phyloP scores from a whole-genome alignment of 2,797 vertebrate species.

The Pseudomugil tenellus region DNA sequence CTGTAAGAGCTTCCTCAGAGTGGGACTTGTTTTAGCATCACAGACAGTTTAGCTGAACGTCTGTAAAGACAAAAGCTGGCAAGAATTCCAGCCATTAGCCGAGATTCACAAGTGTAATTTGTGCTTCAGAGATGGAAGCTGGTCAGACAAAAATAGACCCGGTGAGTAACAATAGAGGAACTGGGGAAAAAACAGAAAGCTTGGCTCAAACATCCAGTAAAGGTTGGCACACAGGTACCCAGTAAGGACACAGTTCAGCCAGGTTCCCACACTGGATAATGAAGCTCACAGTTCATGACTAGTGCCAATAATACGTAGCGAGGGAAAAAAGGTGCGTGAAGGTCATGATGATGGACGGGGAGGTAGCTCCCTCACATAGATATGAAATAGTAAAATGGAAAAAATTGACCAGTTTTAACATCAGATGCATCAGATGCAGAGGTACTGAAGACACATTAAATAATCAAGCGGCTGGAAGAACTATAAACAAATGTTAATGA shows the following conservation, averaged over 20 bases:
- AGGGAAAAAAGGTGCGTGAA: too few species aligned
- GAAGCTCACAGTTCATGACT: background rate
- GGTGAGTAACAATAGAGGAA: background rate
- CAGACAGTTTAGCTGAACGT: conserved; percentile 5
- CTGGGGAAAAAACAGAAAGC: conserved; percentile 1
- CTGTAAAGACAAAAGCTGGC: conserved; percentile 4
- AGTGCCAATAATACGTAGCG: too few species aligned
- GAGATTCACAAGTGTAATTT: conserved; percentile 1
- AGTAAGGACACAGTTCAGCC: background rate
- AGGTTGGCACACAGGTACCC: background rate
- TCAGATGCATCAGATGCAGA: too few species aligned
- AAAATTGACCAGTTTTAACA: too few species aligned
- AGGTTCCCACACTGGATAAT: background rate
- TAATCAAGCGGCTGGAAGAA: too few species aligned
- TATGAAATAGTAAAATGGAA: too few species aligned
- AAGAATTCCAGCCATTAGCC: conserved; percentile 7
- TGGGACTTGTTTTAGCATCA: background rate
- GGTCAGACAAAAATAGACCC: conserved; percentile 4
- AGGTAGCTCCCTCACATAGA: too few species aligned
- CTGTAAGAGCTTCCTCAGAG: conserved; percentile 2
- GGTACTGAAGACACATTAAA: too few species aligned
- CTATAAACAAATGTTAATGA: too few species aligned
- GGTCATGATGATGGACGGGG: too few species aligned
- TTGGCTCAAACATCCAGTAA: background rate
- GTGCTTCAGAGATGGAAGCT: conserved; percentile 4